Evolutionary conservation across 2,797 vertebrate species (phyloP).

Genomic region (Melanotaenia boesemani): DNA sequence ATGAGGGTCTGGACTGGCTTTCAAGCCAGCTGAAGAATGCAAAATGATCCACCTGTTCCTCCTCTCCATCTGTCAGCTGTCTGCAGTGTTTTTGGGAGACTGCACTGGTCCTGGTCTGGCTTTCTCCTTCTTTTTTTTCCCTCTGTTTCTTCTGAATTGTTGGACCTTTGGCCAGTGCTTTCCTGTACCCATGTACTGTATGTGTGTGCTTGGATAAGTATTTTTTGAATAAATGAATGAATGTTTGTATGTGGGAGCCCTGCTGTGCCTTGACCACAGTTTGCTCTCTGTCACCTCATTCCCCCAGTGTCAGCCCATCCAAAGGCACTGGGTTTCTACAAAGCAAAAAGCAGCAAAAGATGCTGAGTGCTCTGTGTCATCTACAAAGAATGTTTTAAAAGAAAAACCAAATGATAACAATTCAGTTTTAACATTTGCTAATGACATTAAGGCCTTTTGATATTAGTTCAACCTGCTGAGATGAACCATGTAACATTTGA

Average conservation of each 20-base stretch:
- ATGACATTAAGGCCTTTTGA: constrained; percentile 40
- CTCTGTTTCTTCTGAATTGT: constrained; percentile 52
- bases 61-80: constrained; percentile 55
- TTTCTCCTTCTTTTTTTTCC: constrained; percentile 22
- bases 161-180: constrained; percentile 74
- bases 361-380: constrained; percentile 39
- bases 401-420: constrained; percentile 33
- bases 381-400: constrained; percentile 44
- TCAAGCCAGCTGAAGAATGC: constrained; percentile 80
- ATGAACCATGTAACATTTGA: constrained; percentile 31
- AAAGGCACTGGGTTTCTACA: constrained; percentile 53
- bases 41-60: constrained; percentile 77
- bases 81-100: constrained; percentile 58
- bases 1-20: constrained; percentile 87
- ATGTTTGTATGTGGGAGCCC: constrained; percentile 75
- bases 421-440: constrained; percentile 46
- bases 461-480: constrained; percentile 38
- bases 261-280: constrained; percentile 81
- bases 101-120: constrained; percentile 66
- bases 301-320: constrained; percentile 37
- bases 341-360: constrained; percentile 67
- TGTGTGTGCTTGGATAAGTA: constrained; percentile 43
- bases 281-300: constrained; percentile 49
- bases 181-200: constrained; percentile 68
- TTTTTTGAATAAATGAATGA: constrained; percentile 48